Evolutionary conservation across 2,797 vertebrate genomes (phyloP).

Genomic region (Hydrolagus colliei): DNA sequence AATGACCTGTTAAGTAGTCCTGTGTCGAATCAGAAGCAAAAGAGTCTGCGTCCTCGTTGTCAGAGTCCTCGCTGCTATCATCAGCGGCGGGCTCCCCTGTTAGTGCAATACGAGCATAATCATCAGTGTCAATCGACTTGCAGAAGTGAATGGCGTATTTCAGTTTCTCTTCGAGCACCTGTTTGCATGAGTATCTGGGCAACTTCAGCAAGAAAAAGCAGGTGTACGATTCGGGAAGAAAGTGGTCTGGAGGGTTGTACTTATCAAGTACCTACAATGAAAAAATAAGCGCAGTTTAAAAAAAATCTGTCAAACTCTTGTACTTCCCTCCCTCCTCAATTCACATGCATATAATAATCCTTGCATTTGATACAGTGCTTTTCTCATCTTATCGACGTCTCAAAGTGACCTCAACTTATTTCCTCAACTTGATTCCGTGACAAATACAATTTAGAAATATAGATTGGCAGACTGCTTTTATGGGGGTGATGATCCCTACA

Average conservation of each 20-base stretch:
- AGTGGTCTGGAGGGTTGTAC: slow-evolving; percentile 95
- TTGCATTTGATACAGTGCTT: too few relatives aligned
- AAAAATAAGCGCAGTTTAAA: not conserved
- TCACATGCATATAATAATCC: not conserved
- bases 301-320: not conserved
- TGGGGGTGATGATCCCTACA: too few relatives aligned
- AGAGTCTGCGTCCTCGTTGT: slow-evolving; percentile 93
- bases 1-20: slow-evolving; percentile 93
- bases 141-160: slow-evolving; percentile 98
- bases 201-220: slow-evolving; percentile 97
- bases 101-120: slow-evolving; percentile 93
- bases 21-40: slow-evolving; percentile 96
- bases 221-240: slow-evolving; percentile 95
- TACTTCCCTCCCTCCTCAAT: not conserved
- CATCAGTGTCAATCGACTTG: slow-evolving; percentile 96
- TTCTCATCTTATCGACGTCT: too few relatives aligned
- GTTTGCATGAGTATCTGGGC: slow-evolving; percentile 91
- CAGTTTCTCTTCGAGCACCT: slow-evolving; percentile 92
- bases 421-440: too few relatives aligned
- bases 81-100: slow-evolving; percentile 84
- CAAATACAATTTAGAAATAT: too few relatives aligned
- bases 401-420: too few relatives aligned
- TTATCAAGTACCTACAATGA: slow-evolving; percentile 83
- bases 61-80: slow-evolving; percentile 91
- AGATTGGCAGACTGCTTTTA: too few relatives aligned